A percentile compares a stretch with the other conserved stretches of the same genome.
phyloP scores from a whole-genome alignment of 2,888 invertebrate species.

The Drosophila anceps region DNA sequence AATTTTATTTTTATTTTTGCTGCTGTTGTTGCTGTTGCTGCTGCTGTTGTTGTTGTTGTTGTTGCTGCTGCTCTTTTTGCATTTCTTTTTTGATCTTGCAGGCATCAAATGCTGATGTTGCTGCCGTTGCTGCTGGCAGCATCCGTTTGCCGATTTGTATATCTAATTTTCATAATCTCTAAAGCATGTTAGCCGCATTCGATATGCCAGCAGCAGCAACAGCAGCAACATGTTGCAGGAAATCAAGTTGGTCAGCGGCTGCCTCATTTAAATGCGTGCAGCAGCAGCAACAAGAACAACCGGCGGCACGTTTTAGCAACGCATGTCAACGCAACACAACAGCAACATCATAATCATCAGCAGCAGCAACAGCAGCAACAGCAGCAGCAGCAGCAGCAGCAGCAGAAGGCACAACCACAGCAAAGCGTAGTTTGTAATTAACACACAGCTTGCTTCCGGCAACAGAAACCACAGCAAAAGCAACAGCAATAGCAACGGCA shows the following conservation, averaged over 20 bases:
- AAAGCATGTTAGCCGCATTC: slow-evolving; percentile 60
- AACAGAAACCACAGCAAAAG: slow-evolving; percentile 40
- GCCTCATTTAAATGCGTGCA: slow-evolving; percentile 77
- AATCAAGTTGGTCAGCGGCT: slow-evolving; percentile 80
- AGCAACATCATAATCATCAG: slow-evolving; percentile 68
- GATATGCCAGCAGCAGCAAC: slow-evolving; percentile 49
- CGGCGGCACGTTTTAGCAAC: slow-evolving; percentile 82
- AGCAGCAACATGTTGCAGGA: slow-evolving; percentile 75
- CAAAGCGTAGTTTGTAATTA: slow-evolving; percentile 70
- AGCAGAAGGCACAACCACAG: slow-evolving; percentile 20
- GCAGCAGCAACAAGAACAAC: slow-evolving; percentile 43
- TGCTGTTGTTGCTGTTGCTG: not conserved
- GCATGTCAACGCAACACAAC: slow-evolving; percentile 82
- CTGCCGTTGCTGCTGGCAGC: slow-evolving; percentile 51
- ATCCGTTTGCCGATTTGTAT: slow-evolving; percentile 82
- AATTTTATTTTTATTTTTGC: slow-evolving; percentile 22
- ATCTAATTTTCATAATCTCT: slow-evolving; percentile 80
- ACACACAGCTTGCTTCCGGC: slow-evolving; percentile 78
- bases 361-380: slow-evolving; percentile 35
- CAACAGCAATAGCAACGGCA: slow-evolving; percentile 21
- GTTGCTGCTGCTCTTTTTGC: not conserved
- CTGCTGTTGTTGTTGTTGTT: not conserved
- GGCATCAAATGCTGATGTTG: slow-evolving; percentile 61
- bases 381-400: slow-evolving; percentile 39
- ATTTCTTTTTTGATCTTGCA: slow-evolving; percentile 57